Base-by-base conservation (phyloP, 2,797 vertebrate species). In the Chaetophractus vellerosus region DNA sequence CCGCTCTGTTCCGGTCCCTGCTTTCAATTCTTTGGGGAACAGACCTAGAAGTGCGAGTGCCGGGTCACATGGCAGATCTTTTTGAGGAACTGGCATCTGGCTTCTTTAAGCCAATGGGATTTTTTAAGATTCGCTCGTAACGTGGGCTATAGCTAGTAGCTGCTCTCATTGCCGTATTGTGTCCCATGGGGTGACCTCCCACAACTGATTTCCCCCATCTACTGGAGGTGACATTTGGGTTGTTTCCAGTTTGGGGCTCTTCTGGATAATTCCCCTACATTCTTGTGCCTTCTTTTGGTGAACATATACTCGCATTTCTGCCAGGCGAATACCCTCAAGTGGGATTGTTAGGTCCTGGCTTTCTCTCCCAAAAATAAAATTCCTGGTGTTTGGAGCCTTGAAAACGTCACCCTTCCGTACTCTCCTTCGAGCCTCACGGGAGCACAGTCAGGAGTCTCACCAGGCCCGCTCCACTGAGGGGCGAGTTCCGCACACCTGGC, bases 371-470 rank as follows among this genome's bases (percentile, higher is more conserved):
- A 55, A 80, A 38, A 48, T 72, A 21, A 8, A 16, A 48, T 2
- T 24, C 26, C 45, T 71, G 41, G 41, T 9, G 41, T 55, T 10
- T 31, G 26, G 26, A 41, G 38, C 12, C 72, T 82, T 50, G 50
- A 9, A 28, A 33, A 33, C 1, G 7, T 52, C 3, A 4, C 5
- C 2, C 12, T 2, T 57, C 50, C 10, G 2, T 10, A 24, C 38
- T 61, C 69, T 48, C 21, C 0, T 24, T 41, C 16, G 10, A 18
- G 28, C 36, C 24, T 6, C 18, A 9, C 1, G 0, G 9, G 21
- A 59, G 75, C 28, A 15, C 15, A 8, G 1, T 9, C 0, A 0
- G 2, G 81, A 16, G 18, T 61, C 7, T 5, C 12, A 1, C 3
- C 31, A 14, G 0, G 6, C 15, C 31, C 52, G 31, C 38, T 48